Evolutionary conservation across 35 echinoderm and acorn worm genomes (phyloP).

Genomic region (Lytechinus pictus): DNA sequence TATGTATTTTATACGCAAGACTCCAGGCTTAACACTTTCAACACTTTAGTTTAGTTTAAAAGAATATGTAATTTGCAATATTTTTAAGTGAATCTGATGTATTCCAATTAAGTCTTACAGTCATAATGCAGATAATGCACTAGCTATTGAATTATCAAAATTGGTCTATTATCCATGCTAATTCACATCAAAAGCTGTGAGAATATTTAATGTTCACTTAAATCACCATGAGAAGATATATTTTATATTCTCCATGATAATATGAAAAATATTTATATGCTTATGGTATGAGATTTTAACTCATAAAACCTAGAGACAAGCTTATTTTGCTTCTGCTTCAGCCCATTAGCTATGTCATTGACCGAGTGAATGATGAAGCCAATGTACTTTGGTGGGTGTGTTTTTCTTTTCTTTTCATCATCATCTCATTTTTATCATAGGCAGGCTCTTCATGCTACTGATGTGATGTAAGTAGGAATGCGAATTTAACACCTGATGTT

Average conservation of each 20-base stretch:
- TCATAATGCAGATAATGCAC: too few relatives aligned
- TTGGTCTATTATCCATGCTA: background rate
- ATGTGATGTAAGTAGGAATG: too few relatives aligned
- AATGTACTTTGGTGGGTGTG: background rate
- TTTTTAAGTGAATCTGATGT: too few relatives aligned
- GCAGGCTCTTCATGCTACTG: too few relatives aligned
- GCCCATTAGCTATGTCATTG: background rate
- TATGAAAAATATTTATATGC: background rate
- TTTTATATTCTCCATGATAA: background rate
- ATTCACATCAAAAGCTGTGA: background rate
- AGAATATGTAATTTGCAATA: too few relatives aligned
- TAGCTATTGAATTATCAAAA: background rate
- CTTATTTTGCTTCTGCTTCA: background rate
- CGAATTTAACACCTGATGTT: too few relatives aligned
- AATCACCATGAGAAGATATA: background rate
- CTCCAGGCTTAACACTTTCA: too few relatives aligned
- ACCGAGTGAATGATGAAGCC: background rate
- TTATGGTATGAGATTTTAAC: background rate
- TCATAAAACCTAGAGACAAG: background rate
- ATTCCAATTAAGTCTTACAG: too few relatives aligned
- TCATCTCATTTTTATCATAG: background rate
- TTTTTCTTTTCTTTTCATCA: background rate
- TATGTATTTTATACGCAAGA: too few relatives aligned
- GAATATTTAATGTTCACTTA: background rate
- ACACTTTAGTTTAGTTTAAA: too few relatives aligned